Conservation (phyloP, 2,888 invertebrate species). For the Drosophila stalkeri region DNA sequence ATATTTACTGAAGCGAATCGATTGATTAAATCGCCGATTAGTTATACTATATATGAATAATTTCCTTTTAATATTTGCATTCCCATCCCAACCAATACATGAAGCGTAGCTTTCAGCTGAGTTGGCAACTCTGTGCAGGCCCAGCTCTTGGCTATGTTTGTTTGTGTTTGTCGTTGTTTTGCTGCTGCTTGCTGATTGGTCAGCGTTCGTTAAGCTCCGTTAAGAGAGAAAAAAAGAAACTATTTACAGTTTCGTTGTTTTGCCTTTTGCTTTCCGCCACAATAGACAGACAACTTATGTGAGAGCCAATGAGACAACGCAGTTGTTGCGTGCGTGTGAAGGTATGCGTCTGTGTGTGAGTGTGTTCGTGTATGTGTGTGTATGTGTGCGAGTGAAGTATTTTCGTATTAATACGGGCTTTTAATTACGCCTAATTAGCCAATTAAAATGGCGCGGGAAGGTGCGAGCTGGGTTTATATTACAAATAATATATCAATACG, state of each 20-base stretch:
- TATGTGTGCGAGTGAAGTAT: conserved; percentile 19
- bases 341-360: conserved; percentile 9
- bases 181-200: conserved; percentile 63
- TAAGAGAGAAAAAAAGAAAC: conserved; percentile 48
- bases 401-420: conserved; percentile 23
- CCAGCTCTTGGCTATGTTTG: conserved; percentile 18
- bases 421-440: conserved; percentile 58
- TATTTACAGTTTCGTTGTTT: conserved; percentile 62
- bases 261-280: conserved; percentile 54
- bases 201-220: conserved; percentile 60
- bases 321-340: conserved; percentile 23
- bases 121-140: conserved; percentile 67
- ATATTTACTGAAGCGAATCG: conserved; percentile 17
- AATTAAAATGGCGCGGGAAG: conserved; percentile 38
- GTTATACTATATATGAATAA: conserved; percentile 18
- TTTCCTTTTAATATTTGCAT: conserved; percentile 10
- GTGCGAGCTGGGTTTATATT: conserved; percentile 12
- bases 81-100: conserved; percentile 15
- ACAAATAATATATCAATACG: too few species aligned
- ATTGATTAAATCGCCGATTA: conserved; percentile 44
- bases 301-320: conserved; percentile 55
- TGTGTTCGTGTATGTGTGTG: conserved; percentile 3
- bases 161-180: conserved; percentile 19
- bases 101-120: conserved; percentile 29
- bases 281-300: conserved; percentile 44